phyloP scores from a whole-genome alignment of 2,888 invertebrate species.

The Drosophila peninsularis region DNA sequence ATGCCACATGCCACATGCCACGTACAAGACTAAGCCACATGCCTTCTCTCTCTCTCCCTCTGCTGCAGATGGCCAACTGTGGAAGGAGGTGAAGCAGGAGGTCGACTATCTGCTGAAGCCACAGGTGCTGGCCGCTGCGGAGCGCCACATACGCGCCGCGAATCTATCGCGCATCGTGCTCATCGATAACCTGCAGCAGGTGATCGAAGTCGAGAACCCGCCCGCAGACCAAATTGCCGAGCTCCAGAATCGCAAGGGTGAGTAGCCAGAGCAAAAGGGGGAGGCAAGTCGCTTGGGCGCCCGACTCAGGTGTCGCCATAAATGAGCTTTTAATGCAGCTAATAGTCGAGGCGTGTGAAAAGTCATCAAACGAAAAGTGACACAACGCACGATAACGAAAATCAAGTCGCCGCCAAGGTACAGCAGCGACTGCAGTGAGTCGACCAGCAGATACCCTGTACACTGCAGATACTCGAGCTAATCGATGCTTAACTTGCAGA shows the following conservation, averaged over 20 bases:
- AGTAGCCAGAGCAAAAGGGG: conserved; percentile 52
- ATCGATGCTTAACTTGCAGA: too few relatives aligned
- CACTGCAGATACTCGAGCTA: neutral
- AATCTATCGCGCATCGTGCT: conserved; percentile 89
- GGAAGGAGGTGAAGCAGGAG: conserved; percentile 84
- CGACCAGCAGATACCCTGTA: conserved; percentile 1
- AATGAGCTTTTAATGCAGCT: conserved; percentile 72
- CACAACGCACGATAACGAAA: conserved; percentile 25
- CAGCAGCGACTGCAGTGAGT: neutral
- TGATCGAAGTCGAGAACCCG: conserved; percentile 93
- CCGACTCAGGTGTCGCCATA: conserved; percentile 62
- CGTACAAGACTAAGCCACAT: neutral
- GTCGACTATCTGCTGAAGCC: conserved; percentile 91
- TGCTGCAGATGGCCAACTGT: conserved; percentile 83
- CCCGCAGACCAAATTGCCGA: conserved; percentile 88
- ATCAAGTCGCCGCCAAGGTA: neutral
- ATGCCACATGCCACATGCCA: neutral
- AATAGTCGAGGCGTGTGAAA: conserved; percentile 68
- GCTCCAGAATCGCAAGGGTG: conserved; percentile 90
- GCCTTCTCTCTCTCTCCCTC: neutral
- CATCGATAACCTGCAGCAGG: conserved; percentile 91
- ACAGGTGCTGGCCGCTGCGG: conserved; percentile 87
- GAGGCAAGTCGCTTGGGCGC: neutral
- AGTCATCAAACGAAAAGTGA: conserved; percentile 71
- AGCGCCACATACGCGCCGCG: conserved; percentile 87